Percentiles rank a stretch among this genome's conserved stretches.
These are phyloP conservation scores for Synergus umbraculus DNA, from an alignment of 2,888 invertebrate species.

Conservation along the genomic window DNA sequence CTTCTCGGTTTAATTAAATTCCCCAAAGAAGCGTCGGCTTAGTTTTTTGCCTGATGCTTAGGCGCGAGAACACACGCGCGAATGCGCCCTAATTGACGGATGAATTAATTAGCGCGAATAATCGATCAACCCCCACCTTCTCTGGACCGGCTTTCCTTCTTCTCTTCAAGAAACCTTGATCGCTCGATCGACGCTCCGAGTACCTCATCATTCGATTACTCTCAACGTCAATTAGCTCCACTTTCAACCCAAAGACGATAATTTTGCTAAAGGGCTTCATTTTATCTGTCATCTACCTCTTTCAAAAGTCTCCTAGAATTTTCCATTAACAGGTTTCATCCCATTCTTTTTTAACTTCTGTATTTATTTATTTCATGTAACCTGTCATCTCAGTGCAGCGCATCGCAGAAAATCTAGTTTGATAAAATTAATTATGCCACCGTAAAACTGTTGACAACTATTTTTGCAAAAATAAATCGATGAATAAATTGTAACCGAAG, in stretches of 20 bases:
- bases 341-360: not conserved
- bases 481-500: not conserved
- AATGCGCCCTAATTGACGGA: slow-evolving; percentile 71
- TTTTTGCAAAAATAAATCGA: not conserved
- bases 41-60: slow-evolving; percentile 57
- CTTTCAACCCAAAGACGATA: not conserved
- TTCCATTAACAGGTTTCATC: not conserved
- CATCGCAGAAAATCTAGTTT: not conserved
- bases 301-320: not conserved
- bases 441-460: not conserved
- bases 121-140: slow-evolving; percentile 64
- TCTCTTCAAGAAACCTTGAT: slow-evolving; percentile 44
- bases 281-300: not conserved
- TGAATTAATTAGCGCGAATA: slow-evolving; percentile 73
- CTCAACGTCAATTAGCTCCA: slow-evolving; percentile 37
- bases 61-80: slow-evolving; percentile 57
- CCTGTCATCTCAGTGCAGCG: not conserved
- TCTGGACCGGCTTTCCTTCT: slow-evolving; percentile 39
- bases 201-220: slow-evolving; percentile 39
- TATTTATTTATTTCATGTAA: not conserved
- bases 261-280: not conserved
- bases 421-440: not conserved
- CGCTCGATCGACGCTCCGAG: slow-evolving; percentile 39
- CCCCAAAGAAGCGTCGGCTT: slow-evolving; percentile 63
- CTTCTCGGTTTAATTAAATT: slow-evolving; percentile 73